Evolutionary conservation across 2,888 invertebrate species (phyloP).

Genomic region (Clivina fossor): DNA sequence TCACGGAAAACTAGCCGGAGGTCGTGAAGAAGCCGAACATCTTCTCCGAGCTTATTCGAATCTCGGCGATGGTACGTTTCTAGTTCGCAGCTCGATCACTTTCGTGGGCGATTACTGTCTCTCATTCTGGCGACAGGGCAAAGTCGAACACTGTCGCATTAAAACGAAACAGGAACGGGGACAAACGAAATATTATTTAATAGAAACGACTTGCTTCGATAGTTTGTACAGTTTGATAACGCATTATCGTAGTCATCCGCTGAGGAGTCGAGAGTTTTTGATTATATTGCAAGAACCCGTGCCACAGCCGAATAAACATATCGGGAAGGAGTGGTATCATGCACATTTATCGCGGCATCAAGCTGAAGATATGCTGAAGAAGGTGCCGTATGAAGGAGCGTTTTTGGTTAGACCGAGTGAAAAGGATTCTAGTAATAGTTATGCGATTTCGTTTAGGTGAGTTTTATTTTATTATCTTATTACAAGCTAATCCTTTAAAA

Average conservation of each 20-base stretch:
- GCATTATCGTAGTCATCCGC: slow-evolving; percentile 82
- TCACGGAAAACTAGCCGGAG: slow-evolving; percentile 82
- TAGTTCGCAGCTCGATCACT: slow-evolving; percentile 91
- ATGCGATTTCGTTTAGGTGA: slow-evolving; percentile 91
- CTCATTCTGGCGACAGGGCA: slow-evolving; percentile 89
- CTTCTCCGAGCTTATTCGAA: slow-evolving; percentile 75
- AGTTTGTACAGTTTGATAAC: slow-evolving; percentile 89
- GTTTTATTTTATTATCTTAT: no score
- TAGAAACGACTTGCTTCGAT: slow-evolving; percentile 86
- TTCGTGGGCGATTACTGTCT: slow-evolving; percentile 95
- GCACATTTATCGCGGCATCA: slow-evolving; percentile 74
- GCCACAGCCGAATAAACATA: slow-evolving; percentile 93
- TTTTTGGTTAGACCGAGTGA: slow-evolving; percentile 92
- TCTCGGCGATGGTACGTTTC: slow-evolving; percentile 88
- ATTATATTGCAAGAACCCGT: slow-evolving; percentile 88
- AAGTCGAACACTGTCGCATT: slow-evolving; percentile 91
- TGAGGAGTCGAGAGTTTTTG: slow-evolving; percentile 87
- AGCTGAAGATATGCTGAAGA: slow-evolving; percentile 86
- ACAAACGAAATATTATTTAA: slow-evolving; percentile 85
- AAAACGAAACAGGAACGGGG: slow-evolving; percentile 87
- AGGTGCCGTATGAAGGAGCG: slow-evolving; percentile 86
- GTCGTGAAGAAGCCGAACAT: slow-evolving; percentile 77
- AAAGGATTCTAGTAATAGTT: slow-evolving; percentile 78
- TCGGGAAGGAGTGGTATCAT: slow-evolving; percentile 92
- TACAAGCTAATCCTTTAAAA: no score